Percentiles rank a stretch among this genome's conserved stretches.
Evolutionary conservation across 2,888 invertebrate species (phyloP).

Genomic region (Tiphia femorata): DNA sequence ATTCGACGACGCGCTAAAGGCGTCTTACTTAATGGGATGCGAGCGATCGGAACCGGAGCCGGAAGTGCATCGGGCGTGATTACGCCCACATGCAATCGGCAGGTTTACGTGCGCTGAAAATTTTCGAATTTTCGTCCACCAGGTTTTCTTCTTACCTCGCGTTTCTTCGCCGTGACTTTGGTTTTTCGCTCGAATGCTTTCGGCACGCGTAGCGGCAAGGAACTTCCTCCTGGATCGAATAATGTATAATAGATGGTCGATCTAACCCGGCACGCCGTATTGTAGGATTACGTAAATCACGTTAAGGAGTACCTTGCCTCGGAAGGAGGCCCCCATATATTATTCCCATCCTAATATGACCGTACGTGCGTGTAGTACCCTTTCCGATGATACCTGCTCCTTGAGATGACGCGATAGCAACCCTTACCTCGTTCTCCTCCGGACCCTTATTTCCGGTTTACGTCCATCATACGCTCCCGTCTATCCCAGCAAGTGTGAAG

Average conservation of each 20-base stretch:
- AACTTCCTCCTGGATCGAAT: slow-evolving; percentile 28
- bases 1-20: slow-evolving; percentile 12
- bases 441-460: slow-evolving; percentile 63
- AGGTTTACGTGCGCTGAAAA: too few relatives aligned
- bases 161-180: too few relatives aligned
- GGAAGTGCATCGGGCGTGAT: too few relatives aligned
- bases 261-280: slow-evolving; percentile 60
- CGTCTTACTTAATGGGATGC: not conserved
- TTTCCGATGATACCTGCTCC: slow-evolving; percentile 53
- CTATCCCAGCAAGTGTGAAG: slow-evolving; percentile 3
- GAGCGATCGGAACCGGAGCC: slow-evolving; percentile 4
- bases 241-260: slow-evolving; percentile 52
- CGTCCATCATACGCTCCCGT: slow-evolving; percentile 37
- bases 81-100: too few relatives aligned
- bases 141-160: too few relatives aligned
- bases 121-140: too few relatives aligned
- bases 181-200: too few relatives aligned
- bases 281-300: slow-evolving; percentile 67
- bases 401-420: slow-evolving; percentile 55
- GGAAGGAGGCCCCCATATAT: slow-evolving; percentile 62
- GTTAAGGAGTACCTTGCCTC: slow-evolving; percentile 56
- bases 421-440: slow-evolving; percentile 44
- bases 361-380: slow-evolving; percentile 68
- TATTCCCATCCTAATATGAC: slow-evolving; percentile 62
- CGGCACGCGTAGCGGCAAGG: slow-evolving; percentile 3